phyloP scores from a whole-genome alignment of 2,797 vertebrate species.

The Australoheros facetus region DNA sequence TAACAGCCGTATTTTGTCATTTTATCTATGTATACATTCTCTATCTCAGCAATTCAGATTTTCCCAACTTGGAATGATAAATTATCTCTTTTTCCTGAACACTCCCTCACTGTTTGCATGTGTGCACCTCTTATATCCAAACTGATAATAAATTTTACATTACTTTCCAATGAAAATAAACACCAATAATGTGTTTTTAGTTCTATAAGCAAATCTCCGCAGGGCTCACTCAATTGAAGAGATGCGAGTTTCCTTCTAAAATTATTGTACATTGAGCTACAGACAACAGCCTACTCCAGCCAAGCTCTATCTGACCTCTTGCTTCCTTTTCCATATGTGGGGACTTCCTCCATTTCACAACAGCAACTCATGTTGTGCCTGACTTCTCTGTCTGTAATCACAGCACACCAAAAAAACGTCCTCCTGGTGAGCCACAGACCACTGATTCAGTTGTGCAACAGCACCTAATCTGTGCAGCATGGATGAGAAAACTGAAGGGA shows the following conservation, averaged over 20 bases:
- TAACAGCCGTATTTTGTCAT: conserved; percentile 29
- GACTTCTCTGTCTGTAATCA: conserved; percentile 55
- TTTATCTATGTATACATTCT: conserved; percentile 17
- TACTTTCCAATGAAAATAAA: neutral
- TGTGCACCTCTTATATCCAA: neutral
- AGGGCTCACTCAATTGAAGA: conserved; percentile 1
- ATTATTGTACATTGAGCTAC: conserved; percentile 20
- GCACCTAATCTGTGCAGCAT: conserved; percentile 55
- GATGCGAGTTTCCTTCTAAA: conserved; percentile 17
- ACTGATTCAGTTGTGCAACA: conserved; percentile 42
- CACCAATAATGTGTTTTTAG: neutral
- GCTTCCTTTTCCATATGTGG: conserved; percentile 64
- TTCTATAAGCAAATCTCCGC: conserved; percentile 2
- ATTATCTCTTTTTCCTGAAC: neutral
- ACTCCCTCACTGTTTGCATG: conserved; percentile 18
- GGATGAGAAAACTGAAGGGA: conserved; percentile 54
- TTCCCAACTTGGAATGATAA: conserved; percentile 15
- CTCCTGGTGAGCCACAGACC: conserved; percentile 32
- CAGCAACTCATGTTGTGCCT: conserved; percentile 51
- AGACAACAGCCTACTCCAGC: conserved; percentile 49
- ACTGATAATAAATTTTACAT: neutral
- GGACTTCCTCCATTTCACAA: conserved; percentile 69
- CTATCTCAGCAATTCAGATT: conserved; percentile 22
- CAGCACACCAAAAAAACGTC: conserved; percentile 41
- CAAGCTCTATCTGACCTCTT: conserved; percentile 59